Conservation (phyloP, 2,888 invertebrate species). For the Brachynemurus nebulosus region DNA sequence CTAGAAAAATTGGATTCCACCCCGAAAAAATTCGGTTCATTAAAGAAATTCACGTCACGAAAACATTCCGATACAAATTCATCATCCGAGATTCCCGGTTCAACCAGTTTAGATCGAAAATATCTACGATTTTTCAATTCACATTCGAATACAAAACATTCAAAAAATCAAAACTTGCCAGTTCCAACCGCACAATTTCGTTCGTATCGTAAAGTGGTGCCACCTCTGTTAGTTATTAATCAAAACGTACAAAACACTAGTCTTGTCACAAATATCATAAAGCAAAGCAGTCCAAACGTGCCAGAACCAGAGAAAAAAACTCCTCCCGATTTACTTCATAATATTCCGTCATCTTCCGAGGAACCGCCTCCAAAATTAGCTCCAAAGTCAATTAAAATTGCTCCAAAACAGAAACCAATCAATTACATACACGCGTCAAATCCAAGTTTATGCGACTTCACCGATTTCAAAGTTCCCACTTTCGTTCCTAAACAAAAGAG, state of each 20-base stretch:
- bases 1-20: slow-evolving; percentile 27
- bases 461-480: slow-evolving; percentile 27
- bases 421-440: slow-evolving; percentile 58
- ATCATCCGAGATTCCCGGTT: slow-evolving; percentile 34
- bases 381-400: slow-evolving; percentile 7
- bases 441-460: slow-evolving; percentile 52
- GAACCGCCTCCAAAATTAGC: slow-evolving; percentile 8
- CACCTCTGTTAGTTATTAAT: slow-evolving; percentile 23
- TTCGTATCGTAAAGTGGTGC: slow-evolving; percentile 51
- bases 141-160: slow-evolving; percentile 23
- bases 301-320: slow-evolving; percentile 10
- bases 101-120: slow-evolving; percentile 58
- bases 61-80: slow-evolving; percentile 31
- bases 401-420: slow-evolving; percentile 34
- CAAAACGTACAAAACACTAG: background rate
- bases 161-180: slow-evolving; percentile 46
- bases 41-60: slow-evolving; percentile 50
- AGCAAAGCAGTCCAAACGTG: background rate
- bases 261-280: slow-evolving; percentile 1
- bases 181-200: slow-evolving; percentile 68
- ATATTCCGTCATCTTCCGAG: slow-evolving; percentile 7
- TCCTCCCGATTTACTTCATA: slow-evolving; percentile 4
- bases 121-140: slow-evolving; percentile 43
- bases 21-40: slow-evolving; percentile 50
- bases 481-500: slow-evolving; percentile 29